Conservation (phyloP, 2,113 vertebrate species). For the Carassius auratus region DNA sequence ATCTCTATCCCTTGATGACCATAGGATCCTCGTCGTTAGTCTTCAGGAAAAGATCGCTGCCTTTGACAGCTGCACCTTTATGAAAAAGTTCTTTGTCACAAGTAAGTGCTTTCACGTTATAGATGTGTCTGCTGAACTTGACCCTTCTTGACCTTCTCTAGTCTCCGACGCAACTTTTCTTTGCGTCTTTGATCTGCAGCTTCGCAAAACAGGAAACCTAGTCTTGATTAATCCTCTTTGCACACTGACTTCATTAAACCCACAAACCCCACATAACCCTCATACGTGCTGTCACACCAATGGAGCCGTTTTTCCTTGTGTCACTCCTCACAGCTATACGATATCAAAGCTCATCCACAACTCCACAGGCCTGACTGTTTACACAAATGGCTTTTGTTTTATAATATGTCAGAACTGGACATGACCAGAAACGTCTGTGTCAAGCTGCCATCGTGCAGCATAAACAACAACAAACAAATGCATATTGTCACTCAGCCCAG, state of each 20-base stretch:
- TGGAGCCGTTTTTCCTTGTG: conserved; percentile 20
- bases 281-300: conserved; percentile 25
- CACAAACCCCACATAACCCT: conserved; percentile 15
- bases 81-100: conserved; percentile 98
- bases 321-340: conserved; percentile 36
- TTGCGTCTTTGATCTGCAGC: conserved; percentile 30
- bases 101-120: conserved; percentile 77
- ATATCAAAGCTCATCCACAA: conserved; percentile 47
- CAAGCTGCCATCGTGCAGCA: conserved; percentile 41
- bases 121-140: conserved; percentile 32
- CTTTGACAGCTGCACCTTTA: conserved; percentile 98
- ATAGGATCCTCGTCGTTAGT: conserved; percentile 92
- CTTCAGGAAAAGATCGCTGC: conserved; percentile 98
- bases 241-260: conserved; percentile 48
- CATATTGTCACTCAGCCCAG: neutral
- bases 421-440: conserved; percentile 52
- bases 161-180: conserved; percentile 14
- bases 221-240: conserved; percentile 39
- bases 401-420: conserved; percentile 30
- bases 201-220: conserved; percentile 13
- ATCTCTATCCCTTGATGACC: conserved; percentile 48
- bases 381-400: conserved; percentile 38
- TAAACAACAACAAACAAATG: conserved; percentile 53
- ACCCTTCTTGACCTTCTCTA: conserved; percentile 2
- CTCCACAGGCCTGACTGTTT: conserved; percentile 30